These are phyloP conservation scores for Varroa destructor DNA, from an alignment of 1,140 invertebrate species.

Conservation along the genomic window DNA sequence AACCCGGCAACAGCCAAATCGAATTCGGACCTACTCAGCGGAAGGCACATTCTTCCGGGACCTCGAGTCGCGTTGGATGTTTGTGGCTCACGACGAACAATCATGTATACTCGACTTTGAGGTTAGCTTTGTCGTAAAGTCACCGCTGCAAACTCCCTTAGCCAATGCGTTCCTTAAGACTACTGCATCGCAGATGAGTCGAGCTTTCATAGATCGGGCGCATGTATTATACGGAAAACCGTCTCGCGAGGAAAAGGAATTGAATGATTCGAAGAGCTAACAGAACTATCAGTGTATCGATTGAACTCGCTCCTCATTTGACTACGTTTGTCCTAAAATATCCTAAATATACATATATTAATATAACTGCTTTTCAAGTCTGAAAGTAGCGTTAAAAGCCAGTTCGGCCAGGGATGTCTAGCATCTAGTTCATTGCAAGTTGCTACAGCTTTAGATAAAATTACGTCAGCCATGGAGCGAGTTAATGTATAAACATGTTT, in stretches of 20 bases:
- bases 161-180: conserved; percentile 6
- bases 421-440: too few species aligned
- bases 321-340: too few species aligned
- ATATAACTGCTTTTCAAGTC: too few species aligned
- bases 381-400: too few species aligned
- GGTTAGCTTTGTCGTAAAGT: background rate
- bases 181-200: background rate
- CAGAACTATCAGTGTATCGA: too few species aligned
- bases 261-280: background rate
- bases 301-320: too few species aligned
- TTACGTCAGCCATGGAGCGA: too few species aligned
- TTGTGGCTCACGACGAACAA: background rate
- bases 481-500: too few species aligned
- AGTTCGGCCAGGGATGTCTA: too few species aligned
- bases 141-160: background rate
- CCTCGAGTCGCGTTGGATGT: background rate
- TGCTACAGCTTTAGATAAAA: too few species aligned
- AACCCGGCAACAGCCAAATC: background rate
- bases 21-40: background rate
- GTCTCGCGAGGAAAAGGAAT: background rate
- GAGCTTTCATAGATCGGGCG: conserved; percentile 12
- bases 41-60: conserved; percentile 23
- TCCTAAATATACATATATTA: too few species aligned
- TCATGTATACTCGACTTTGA: conserved; percentile 17
- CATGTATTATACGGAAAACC: background rate